phyloP scores from a whole-genome alignment of 2,113 vertebrate genomes.

The human (Homo sapiens) region GRCh38 chr3:197441001-197441500 shows the following conservation, averaged over 20 bases:
- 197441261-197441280: background rate
- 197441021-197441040: background rate
- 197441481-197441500: background rate
- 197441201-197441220: background rate
- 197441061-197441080: background rate
- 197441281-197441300: background rate
- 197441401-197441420: background rate
- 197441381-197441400: background rate
- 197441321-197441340: background rate
- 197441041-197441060: background rate
- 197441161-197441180: background rate
- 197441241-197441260: background rate
- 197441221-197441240: background rate
- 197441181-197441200: background rate
- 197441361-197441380: background rate
- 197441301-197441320: background rate
- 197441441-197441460: background rate
- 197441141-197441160: background rate
- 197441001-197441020: background rate
- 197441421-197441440: background rate
- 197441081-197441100: background rate
- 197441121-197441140: background rate
- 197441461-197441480: background rate
- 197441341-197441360: background rate
- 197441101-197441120: background rate